Conservation (phyloP, 2,888 invertebrate genomes). For the Melitaea athalia region DNA sequence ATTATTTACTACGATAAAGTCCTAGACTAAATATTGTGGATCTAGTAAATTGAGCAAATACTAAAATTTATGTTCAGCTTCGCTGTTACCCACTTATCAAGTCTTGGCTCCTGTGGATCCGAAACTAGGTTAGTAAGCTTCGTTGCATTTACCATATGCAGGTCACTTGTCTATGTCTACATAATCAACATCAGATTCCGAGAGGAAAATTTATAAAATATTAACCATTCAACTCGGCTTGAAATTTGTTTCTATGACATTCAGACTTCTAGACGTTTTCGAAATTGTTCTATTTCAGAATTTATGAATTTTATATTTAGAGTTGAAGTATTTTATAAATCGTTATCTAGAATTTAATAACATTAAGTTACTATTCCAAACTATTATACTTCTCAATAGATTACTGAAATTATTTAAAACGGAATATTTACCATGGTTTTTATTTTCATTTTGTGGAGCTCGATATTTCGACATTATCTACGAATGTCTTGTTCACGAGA, state of each 20-base stretch:
- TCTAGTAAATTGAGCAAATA: constrained; percentile 37
- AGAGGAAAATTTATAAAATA: not conserved
- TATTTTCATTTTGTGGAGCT: too few relatives aligned
- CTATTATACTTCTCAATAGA: too few relatives aligned
- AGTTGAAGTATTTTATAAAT: too few relatives aligned
- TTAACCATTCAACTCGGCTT: not conserved
- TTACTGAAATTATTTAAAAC: too few relatives aligned
- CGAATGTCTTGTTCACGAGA: too few relatives aligned
- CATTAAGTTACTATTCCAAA: too few relatives aligned
- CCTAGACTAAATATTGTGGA: constrained; percentile 15
- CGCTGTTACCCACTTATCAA: constrained; percentile 39
- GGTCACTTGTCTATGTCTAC: constrained; percentile 33
- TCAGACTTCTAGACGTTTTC: not conserved
- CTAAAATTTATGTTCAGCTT: constrained; percentile 39
- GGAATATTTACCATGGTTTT: too few relatives aligned
- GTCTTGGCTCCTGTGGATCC: constrained; percentile 35
- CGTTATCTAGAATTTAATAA: too few relatives aligned
- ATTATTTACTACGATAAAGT: constrained; percentile 9
- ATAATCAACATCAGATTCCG: constrained; percentile 27
- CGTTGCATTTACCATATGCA: constrained; percentile 31
- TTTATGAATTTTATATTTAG: not conserved
- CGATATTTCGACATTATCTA: too few relatives aligned
- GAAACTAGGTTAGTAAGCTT: constrained; percentile 34
- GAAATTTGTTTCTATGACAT: not conserved
- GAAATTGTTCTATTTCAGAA: too few relatives aligned